Conservation (phyloP, 1,140 invertebrate genomes). For the Drosophila novamexicana region DNA sequence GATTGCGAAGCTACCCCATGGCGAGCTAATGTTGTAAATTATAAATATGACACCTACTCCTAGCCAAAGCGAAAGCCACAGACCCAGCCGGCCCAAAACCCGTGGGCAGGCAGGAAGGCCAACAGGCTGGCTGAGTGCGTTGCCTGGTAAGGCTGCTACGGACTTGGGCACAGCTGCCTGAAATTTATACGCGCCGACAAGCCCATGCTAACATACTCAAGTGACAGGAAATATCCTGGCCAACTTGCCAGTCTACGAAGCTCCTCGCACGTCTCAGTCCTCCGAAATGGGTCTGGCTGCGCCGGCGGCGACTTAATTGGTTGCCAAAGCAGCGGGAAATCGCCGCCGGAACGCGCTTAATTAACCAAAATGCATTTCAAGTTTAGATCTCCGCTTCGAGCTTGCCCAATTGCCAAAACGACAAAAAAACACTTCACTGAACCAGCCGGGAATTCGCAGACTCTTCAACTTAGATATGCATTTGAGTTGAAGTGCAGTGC, state of each 20-base stretch:
- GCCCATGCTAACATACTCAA: slow-evolving; percentile 28
- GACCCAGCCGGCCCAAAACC: slow-evolving; percentile 41
- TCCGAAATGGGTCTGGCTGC: slow-evolving; percentile 9
- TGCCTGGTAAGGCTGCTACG: not conserved
- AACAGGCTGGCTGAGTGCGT: slow-evolving; percentile 1
- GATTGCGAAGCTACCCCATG: slow-evolving; percentile 82
- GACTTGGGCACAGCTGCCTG: slow-evolving; percentile 55
- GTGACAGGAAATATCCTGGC: slow-evolving; percentile 67
- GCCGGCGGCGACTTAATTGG: slow-evolving; percentile 72
- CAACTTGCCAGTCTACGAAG: slow-evolving; percentile 19
- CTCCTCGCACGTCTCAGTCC: slow-evolving; percentile 18
- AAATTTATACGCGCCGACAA: slow-evolving; percentile 67
- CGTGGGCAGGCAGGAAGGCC: slow-evolving; percentile 61
- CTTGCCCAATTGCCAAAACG: slow-evolving; percentile 61
- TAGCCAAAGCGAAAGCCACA: slow-evolving; percentile 39
- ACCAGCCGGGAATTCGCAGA: slow-evolving; percentile 28
- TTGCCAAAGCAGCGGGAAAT: slow-evolving; percentile 79
- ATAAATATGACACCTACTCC: slow-evolving; percentile 83
- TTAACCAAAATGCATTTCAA: slow-evolving; percentile 80
- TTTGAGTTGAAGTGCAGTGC: slow-evolving; percentile 29
- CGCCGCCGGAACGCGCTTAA: slow-evolving; percentile 77
- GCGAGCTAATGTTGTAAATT: slow-evolving; percentile 83
- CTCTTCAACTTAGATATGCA: slow-evolving; percentile 50
- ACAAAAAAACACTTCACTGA: slow-evolving; percentile 30
- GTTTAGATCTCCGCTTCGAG: slow-evolving; percentile 38